A percentile compares a stretch with the other conserved stretches of the same genome.
These are phyloP conservation scores for Chrysemys picta DNA, from an alignment of 2,113 vertebrate genomes.

Conservation along the genomic window DNA sequence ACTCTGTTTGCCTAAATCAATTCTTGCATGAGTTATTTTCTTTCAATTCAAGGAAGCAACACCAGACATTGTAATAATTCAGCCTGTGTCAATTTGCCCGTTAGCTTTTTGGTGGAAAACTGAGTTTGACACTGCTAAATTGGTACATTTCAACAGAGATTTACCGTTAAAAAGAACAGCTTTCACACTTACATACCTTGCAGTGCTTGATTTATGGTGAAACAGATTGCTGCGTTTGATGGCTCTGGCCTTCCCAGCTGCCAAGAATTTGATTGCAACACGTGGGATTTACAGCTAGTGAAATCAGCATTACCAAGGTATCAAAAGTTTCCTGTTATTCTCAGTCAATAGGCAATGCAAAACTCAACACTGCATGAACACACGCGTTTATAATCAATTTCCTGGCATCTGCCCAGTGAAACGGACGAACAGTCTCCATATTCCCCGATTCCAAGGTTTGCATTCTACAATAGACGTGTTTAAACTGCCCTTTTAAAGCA, in stretches of 20 bases:
- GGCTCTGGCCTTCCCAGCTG: slow-evolving; percentile 60
- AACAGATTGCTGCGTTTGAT: slow-evolving; percentile 47
- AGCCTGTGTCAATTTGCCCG: not conserved
- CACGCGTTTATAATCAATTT: not conserved
- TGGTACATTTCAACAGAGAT: slow-evolving; percentile 32
- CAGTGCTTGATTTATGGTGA: slow-evolving; percentile 59
- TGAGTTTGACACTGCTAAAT: not conserved
- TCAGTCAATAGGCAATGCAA: slow-evolving; percentile 12
- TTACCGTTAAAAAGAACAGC: slow-evolving; percentile 19
- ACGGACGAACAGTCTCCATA: not conserved
- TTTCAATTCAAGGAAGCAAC: not conserved
- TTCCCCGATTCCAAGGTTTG: fast-evolving
- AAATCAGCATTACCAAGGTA: not conserved
- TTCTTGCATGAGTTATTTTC: not conserved
- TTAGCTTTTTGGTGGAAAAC: slow-evolving; percentile 27
- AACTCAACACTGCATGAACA: not conserved
- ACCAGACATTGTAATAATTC: not conserved
- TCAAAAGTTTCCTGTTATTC: not conserved
- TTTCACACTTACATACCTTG: slow-evolving; percentile 56
- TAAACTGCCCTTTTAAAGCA: not conserved
- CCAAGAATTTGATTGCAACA: slow-evolving; percentile 48
- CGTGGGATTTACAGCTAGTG: slow-evolving; percentile 24
- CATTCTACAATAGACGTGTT: fast-evolving
- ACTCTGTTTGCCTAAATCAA: not conserved
- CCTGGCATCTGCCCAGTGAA: not conserved